These are phyloP conservation scores for Spicauda simplicius DNA, from an alignment of 2,888 invertebrate species.

Conservation along the genomic window DNA sequence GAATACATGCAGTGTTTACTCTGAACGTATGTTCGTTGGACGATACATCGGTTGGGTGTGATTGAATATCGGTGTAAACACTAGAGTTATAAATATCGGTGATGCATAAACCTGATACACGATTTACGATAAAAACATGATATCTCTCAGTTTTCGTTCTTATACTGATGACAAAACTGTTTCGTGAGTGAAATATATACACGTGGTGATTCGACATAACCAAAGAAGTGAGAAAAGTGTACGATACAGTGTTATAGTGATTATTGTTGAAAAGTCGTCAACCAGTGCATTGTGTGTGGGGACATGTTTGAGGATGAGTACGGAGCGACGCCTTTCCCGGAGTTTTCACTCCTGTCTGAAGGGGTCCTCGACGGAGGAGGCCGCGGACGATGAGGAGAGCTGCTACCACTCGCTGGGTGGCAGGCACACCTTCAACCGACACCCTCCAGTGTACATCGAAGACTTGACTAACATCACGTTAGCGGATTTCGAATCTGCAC, in stretches of 20 bases:
- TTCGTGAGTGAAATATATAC: constrained; percentile 6
- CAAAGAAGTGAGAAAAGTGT: constrained; percentile 26
- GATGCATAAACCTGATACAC: constrained; percentile 24
- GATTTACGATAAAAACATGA: constrained; percentile 29
- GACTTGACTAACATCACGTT: constrained; percentile 74
- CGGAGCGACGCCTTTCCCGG: constrained; percentile 86
- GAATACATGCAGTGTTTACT: constrained; percentile 26
- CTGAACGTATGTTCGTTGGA: constrained; percentile 19
- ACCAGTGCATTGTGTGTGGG: constrained; percentile 53
- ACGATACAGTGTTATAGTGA: constrained; percentile 39
- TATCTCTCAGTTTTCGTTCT: constrained; percentile 9
- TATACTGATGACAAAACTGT: constrained; percentile 15
- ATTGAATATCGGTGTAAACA: constrained; percentile 13
- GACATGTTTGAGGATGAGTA: constrained; percentile 81
- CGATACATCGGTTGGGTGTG: constrained; percentile 21
- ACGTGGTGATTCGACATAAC: constrained; percentile 16
- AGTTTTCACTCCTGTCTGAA: constrained; percentile 89
- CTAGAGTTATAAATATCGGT: constrained; percentile 27
- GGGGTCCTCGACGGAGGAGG: constrained; percentile 84
- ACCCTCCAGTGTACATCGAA: constrained; percentile 77
- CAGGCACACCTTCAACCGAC: constrained; percentile 69
- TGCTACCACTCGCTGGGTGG: constrained; percentile 80
- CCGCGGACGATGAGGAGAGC: constrained; percentile 76
- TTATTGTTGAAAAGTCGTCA: constrained; percentile 5
- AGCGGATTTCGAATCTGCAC: constrained; percentile 74